A percentile compares a stretch with the other conserved stretches of the same genome.
Evolutionary conservation across 1,140 invertebrate species (phyloP).

Genomic region (Drosophila subpulchrella): DNA sequence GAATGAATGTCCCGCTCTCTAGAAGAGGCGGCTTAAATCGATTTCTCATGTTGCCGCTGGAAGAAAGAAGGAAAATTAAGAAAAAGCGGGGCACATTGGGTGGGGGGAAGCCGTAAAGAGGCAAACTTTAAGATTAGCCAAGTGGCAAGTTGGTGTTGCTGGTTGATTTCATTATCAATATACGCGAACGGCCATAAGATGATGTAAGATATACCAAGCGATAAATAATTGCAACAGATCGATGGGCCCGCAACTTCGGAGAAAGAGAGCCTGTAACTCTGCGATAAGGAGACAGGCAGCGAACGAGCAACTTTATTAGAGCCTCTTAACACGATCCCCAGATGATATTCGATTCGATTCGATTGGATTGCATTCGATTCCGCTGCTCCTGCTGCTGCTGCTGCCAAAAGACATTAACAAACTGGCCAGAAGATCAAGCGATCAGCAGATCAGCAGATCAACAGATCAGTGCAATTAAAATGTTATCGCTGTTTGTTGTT

Average conservation of each 20-base stretch:
- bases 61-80: slow-evolving; percentile 2
- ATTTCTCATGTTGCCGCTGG: slow-evolving; percentile 74
- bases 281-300: background rate
- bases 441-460: slow-evolving; percentile 49
- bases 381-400: slow-evolving; percentile 14
- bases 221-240: slow-evolving; percentile 78
- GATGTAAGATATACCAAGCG: slow-evolving; percentile 74
- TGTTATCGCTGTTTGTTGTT: slow-evolving; percentile 80
- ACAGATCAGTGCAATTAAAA: slow-evolving; percentile 77
- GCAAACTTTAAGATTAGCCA: slow-evolving; percentile 70
- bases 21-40: slow-evolving; percentile 62
- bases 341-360: slow-evolving; percentile 43
- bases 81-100: slow-evolving; percentile 4
- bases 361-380: slow-evolving; percentile 5
- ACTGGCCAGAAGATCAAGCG: slow-evolving; percentile 67
- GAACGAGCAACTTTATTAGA: slow-evolving; percentile 75
- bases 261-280: slow-evolving; percentile 8
- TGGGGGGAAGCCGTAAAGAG: slow-evolving; percentile 4
- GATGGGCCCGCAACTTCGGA: slow-evolving; percentile 25
- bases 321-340: slow-evolving; percentile 71
- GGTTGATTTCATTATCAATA: slow-evolving; percentile 59
- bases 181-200: slow-evolving; percentile 63
- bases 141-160: slow-evolving; percentile 59
- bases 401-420: slow-evolving; percentile 81
- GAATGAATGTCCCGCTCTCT: slow-evolving; percentile 23